Evolutionary conservation across 53 echinoderm and acorn worm genomes (phyloP).

Genomic region (Temnopleurus reevesii): DNA sequence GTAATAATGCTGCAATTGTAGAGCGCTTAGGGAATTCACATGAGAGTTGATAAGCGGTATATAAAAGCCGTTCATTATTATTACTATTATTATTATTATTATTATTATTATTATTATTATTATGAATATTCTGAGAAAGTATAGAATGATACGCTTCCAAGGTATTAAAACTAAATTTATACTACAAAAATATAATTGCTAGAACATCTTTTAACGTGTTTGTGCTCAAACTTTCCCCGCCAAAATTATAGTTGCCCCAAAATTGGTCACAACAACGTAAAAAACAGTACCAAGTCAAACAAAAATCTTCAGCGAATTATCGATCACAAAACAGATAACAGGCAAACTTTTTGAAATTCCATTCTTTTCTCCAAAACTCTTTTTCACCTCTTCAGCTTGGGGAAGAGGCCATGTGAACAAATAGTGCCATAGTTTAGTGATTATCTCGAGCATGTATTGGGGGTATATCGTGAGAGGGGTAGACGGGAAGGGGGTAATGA

Average conservation of each 20-base stretch:
- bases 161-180: no score
- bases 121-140: no score
- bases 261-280: background rate
- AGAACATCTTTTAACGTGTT: no score
- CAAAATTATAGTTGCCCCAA: background rate
- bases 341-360: background rate
- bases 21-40: no score
- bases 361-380: background rate
- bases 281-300: background rate
- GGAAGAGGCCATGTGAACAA: background rate
- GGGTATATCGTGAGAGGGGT: background rate
- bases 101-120: no score
- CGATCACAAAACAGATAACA: constrained; percentile 7
- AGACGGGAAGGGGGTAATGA: background rate
- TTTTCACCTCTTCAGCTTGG: background rate
- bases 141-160: no score
- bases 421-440: background rate
- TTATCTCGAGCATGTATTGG: constrained; percentile 25
- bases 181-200: no score
- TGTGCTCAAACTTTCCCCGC: no score
- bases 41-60: no score
- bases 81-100: no score
- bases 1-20: no score
- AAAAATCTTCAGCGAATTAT: background rate
- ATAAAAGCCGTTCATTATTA: no score